Evolutionary conservation across 2,888 invertebrate species (phyloP).

Genomic region (Xestia c-nigrum): DNA sequence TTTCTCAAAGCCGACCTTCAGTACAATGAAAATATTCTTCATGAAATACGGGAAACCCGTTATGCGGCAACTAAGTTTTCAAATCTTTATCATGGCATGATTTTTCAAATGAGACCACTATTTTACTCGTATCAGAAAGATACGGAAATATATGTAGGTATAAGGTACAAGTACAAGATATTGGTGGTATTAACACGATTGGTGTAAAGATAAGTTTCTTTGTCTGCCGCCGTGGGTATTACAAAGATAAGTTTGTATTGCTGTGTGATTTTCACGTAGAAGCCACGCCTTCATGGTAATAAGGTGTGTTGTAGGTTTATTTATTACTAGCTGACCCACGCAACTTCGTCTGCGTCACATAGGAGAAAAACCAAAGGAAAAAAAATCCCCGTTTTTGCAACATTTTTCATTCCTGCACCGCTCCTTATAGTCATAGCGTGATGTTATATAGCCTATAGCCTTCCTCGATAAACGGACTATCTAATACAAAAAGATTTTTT

Average conservation of each 20-base stretch:
- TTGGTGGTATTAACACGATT: slow-evolving; percentile 31
- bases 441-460: no score
- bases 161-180: slow-evolving; percentile 4
- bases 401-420: no score
- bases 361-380: no score
- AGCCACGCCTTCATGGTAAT: neutral
- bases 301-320: neutral
- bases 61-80: no score
- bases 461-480: no score
- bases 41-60: neutral
- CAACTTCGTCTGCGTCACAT: no score
- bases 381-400: no score
- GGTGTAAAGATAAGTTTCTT: slow-evolving; percentile 4
- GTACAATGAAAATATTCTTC: neutral
- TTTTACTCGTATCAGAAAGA: slow-evolving; percentile 13
- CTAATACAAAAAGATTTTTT: no score
- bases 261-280: slow-evolving; percentile 6
- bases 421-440: no score
- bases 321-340: no score
- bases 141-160: neutral
- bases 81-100: neutral
- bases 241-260: slow-evolving; percentile 8
- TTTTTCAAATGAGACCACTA: neutral
- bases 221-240: slow-evolving; percentile 4
- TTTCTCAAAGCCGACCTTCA: neutral